Conservation (phyloP, 2,797 vertebrate species). For the Schizopygopsis pylzovi region DNA sequence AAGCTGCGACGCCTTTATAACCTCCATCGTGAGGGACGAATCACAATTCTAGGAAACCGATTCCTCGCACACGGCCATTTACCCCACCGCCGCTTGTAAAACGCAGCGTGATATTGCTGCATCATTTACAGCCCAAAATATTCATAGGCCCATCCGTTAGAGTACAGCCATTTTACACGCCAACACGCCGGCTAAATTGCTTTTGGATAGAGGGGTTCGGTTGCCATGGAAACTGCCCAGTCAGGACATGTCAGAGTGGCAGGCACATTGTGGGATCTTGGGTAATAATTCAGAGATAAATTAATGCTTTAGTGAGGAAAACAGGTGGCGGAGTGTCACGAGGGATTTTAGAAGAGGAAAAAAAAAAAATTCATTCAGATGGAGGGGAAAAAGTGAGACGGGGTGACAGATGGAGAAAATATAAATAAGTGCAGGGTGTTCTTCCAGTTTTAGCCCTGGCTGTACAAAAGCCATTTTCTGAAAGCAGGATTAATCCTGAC, state of each 20-base stretch:
- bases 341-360: conserved; percentile 65
- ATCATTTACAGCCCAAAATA: conserved; percentile 65
- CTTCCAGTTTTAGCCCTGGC: conserved; percentile 61
- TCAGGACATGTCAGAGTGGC: conserved; percentile 74
- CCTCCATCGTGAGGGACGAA: conserved; percentile 54
- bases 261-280: conserved; percentile 72
- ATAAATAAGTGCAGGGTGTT: conserved; percentile 31
- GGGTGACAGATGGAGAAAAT: conserved; percentile 20
- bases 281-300: conserved; percentile 82
- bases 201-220: conserved; percentile 64
- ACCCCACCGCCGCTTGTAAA: conserved; percentile 37
- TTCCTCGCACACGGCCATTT: conserved; percentile 35
- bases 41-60: conserved; percentile 46
- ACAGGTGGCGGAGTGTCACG: conserved; percentile 78
- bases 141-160: conserved; percentile 57
- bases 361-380: conserved; percentile 34
- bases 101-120: conserved; percentile 55
- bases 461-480: conserved; percentile 73
- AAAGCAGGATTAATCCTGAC: conserved; percentile 76
- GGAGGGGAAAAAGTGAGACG: conserved; percentile 42
- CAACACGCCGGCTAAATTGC: conserved; percentile 68
- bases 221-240: conserved; percentile 72
- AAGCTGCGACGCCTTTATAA: conserved; percentile 39
- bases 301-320: conserved; percentile 75
- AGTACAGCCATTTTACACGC: conserved; percentile 50